Base-by-base conservation (phyloP, 2,113 vertebrate genomes). In the Cephalopterus ornatus region DNA sequence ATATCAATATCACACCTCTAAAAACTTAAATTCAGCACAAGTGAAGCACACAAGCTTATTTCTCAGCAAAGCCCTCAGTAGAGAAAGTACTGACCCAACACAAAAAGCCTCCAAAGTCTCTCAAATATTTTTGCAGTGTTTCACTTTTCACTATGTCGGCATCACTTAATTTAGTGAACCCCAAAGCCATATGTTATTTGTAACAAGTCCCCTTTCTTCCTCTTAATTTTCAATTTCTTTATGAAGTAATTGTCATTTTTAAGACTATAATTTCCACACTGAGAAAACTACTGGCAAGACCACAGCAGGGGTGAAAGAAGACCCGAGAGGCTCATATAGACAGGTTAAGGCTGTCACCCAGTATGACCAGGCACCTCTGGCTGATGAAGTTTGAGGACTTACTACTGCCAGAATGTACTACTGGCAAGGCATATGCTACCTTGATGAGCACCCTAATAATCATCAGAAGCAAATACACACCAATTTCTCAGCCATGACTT, bases 291-390 rank as follows among this genome's bases (percentile, higher is more conserved):
- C 59, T 49, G 50, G 32, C 37, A 39, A 61, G 63, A 46, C 9
- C 9, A 39, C 1, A 47, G 28, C 30, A 52, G 28, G 35, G 5
- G 14, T 32, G 19, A 55, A 52, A 50, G 16, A 35, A 4, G 6
- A 39, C 18, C 35, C 0, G 0, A 74, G 41, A 44, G 19, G 18
- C 12, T 27, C 26, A 6, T 12, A 6, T 1, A 22, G 39, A 17
- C 20, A 42, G 52, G 4, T 9, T 39, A 30, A 59, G 24, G 13
- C 12, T 86, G 53, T 22, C 52, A 71, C 16, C 3, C 39, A 12
- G 15, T 21, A 47, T 0, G 0, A 55, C 2, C 33, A 52, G 37
- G 14, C 15, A 90, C 3, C 23, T 39, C 53, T 70, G 24, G 10
- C 13, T 80, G 44, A 50, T 26, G 44, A 79, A 46, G 15, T 19